Conservation (phyloP, 2,888 invertebrate species). For the Pyrocoelia pectoralis region DNA sequence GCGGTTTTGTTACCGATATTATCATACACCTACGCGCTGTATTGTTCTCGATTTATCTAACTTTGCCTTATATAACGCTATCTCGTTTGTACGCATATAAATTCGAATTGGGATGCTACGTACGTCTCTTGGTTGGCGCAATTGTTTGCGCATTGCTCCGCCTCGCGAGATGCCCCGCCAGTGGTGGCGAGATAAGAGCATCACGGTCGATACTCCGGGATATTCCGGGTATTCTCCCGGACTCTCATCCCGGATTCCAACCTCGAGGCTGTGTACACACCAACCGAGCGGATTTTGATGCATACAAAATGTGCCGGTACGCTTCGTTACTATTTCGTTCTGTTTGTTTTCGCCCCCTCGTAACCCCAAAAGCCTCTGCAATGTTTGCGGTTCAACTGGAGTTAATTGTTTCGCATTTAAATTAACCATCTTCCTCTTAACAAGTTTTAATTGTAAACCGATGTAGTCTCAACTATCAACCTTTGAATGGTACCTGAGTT, state of each 20-base stretch:
- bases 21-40: slow-evolving; percentile 37
- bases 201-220: slow-evolving; percentile 56
- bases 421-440: slow-evolving; percentile 25
- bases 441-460: slow-evolving; percentile 13
- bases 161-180: slow-evolving; percentile 54
- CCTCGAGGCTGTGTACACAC: slow-evolving; percentile 44
- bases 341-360: slow-evolving; percentile 14
- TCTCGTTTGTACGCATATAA: slow-evolving; percentile 31
- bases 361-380: slow-evolving; percentile 12
- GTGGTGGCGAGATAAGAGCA: slow-evolving; percentile 55
- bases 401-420: slow-evolving; percentile 29
- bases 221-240: slow-evolving; percentile 39
- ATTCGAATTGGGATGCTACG: slow-evolving; percentile 36
- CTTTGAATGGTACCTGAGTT: too few relatives aligned
- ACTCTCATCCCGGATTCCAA: slow-evolving; percentile 51
- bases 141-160: slow-evolving; percentile 52
- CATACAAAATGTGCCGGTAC: slow-evolving; percentile 53
- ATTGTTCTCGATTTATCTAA: slow-evolving; percentile 15
- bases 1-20: slow-evolving; percentile 47
- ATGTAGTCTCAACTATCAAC: slow-evolving; percentile 22
- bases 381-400: slow-evolving; percentile 30
- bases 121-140: slow-evolving; percentile 53
- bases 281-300: slow-evolving; percentile 46
- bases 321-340: slow-evolving; percentile 15
- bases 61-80: slow-evolving; percentile 10